Evolutionary conservation across 2,888 invertebrate genomes (phyloP).

Genomic region (Psylliodes chrysocephalus): DNA sequence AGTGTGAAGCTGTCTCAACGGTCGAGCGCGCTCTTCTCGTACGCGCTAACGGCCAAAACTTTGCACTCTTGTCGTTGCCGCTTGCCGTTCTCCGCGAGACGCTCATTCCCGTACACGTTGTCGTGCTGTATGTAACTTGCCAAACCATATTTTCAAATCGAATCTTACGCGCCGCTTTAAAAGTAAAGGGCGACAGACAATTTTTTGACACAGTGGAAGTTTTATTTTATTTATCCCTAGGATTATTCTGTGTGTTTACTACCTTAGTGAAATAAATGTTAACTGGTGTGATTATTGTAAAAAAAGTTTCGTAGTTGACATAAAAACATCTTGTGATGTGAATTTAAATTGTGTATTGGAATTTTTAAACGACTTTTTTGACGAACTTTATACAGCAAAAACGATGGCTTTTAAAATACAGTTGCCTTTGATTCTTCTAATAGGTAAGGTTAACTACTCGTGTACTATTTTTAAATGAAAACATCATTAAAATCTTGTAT

Average conservation of each 20-base stretch:
- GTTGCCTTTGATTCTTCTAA: slow-evolving; percentile 10
- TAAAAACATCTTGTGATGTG: slow-evolving; percentile 2
- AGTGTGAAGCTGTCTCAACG: not conserved
- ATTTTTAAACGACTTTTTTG: slow-evolving; percentile 17
- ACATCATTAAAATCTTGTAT: too few species aligned
- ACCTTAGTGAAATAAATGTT: not conserved
- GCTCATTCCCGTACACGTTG: slow-evolving; percentile 38
- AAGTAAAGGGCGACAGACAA: not conserved
- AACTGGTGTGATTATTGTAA: not conserved
- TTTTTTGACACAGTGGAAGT: not conserved
- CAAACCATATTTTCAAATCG: not conserved
- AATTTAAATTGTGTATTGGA: slow-evolving; percentile 19
- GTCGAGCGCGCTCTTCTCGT: not conserved
- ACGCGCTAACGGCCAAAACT: slow-evolving; percentile 42
- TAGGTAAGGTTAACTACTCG: slow-evolving; percentile 16
- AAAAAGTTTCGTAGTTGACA: not conserved
- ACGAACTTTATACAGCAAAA: slow-evolving; percentile 22
- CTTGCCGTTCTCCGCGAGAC: slow-evolving; percentile 31
- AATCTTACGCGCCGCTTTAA: not conserved
- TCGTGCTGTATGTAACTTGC: slow-evolving; percentile 17
- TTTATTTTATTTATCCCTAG: not conserved
- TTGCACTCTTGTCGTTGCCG: slow-evolving; percentile 35
- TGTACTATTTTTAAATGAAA: not conserved
- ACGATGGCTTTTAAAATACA: slow-evolving; percentile 13
- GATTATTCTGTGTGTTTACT: not conserved